These are phyloP conservation scores for Sphaeramia orbicularis DNA, from an alignment of 2,797 vertebrate species.

Conservation along the genomic window DNA sequence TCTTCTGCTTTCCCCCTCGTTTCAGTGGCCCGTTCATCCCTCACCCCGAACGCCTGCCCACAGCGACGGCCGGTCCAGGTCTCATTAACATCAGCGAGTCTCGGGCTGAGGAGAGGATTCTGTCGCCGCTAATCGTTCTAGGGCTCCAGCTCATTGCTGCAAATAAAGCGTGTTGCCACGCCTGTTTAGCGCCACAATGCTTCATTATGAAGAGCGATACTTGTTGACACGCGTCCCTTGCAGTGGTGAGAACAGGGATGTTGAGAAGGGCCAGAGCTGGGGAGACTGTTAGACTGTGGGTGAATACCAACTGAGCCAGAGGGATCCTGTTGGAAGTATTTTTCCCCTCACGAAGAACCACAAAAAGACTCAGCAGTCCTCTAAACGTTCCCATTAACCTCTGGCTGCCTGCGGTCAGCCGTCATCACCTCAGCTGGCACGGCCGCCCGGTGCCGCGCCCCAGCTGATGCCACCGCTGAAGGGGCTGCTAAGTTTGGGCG, in stretches of 20 bases:
- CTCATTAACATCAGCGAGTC: slow-evolving; percentile 57
- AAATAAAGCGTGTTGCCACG: slow-evolving; percentile 13
- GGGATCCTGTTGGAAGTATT: slow-evolving; percentile 29
- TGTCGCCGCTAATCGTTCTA: slow-evolving; percentile 48
- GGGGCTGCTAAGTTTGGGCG: slow-evolving; percentile 74
- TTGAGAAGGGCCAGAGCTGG: background rate
- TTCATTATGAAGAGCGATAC: slow-evolving; percentile 22
- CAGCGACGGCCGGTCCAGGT: slow-evolving; percentile 46
- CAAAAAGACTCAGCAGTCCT: slow-evolving; percentile 59
- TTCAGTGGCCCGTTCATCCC: slow-evolving; percentile 1
- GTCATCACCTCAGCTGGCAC: slow-evolving; percentile 75
- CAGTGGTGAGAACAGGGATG: background rate
- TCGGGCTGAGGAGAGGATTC: background rate
- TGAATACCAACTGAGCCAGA: slow-evolving; percentile 27
- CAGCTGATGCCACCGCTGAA: slow-evolving; percentile 67
- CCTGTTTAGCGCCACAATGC: slow-evolving; percentile 1
- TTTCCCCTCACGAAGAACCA: slow-evolving; percentile 23
- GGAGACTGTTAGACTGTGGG: slow-evolving; percentile 12
- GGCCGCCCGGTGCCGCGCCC: slow-evolving; percentile 19
- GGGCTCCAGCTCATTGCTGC: slow-evolving; percentile 20
- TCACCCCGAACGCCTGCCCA: slow-evolving; percentile 25
- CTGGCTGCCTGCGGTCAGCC: slow-evolving; percentile 60
- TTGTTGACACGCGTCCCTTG: slow-evolving; percentile 45
- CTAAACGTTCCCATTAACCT: slow-evolving; percentile 82
- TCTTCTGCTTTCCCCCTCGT: slow-evolving; percentile 10